phyloP scores from a whole-genome alignment of 2,888 invertebrate genomes.

The Latrodectus hesperus region DNA sequence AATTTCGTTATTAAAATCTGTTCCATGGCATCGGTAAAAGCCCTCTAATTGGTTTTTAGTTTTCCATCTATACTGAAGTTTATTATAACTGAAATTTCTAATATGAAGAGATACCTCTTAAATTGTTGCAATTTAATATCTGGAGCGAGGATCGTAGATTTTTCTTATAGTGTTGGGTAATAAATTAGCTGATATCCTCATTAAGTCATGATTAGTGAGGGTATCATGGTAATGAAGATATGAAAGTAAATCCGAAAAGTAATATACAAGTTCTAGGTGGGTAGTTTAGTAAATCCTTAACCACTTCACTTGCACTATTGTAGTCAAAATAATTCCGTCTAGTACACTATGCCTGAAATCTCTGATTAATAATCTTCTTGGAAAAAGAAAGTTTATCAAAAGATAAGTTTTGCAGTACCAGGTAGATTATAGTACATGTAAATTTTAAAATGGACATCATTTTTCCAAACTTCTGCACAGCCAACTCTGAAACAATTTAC shows the following conservation, averaged over 20 bases:
- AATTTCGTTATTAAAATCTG: neutral
- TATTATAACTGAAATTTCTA: neutral
- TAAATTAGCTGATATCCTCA: neutral
- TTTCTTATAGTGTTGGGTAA: neutral
- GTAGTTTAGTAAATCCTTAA: too few species aligned
- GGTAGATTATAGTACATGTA: neutral
- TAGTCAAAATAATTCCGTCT: too few species aligned
- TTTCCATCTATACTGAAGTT: slow-evolving; percentile 5
- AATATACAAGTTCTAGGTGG: too few species aligned
- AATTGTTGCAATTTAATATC: neutral
- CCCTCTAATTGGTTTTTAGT: slow-evolving; percentile 8
- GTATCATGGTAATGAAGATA: slow-evolving; percentile 15
- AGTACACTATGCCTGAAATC: too few species aligned
- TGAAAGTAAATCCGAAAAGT: neutral
- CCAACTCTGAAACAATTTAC: neutral
- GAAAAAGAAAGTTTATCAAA: neutral
- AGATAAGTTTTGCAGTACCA: slow-evolving; percentile 13
- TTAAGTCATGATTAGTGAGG: slow-evolving; percentile 28
- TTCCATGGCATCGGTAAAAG: neutral
- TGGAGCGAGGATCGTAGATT: slow-evolving; percentile 14
- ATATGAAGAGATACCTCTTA: neutral
- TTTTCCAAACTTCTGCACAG: too few species aligned
- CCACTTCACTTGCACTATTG: too few species aligned
- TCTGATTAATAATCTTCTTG: neutral
- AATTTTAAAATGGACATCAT: neutral